Conservation (phyloP, 2,888 invertebrate species). For the Thumatha senex region DNA sequence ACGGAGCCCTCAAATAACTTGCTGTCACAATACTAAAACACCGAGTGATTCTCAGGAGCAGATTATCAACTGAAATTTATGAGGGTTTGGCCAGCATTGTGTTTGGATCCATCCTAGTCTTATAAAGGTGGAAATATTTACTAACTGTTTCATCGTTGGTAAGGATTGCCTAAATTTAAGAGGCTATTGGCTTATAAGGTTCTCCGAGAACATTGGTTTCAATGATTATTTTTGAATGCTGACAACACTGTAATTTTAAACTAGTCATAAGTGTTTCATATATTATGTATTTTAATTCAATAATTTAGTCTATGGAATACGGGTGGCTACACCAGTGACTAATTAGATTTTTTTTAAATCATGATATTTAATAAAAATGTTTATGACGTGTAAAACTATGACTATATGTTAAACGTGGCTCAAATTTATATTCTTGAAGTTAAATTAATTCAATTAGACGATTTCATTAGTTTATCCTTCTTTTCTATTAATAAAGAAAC, state of each 20-base stretch:
- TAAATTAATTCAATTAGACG: too few species aligned
- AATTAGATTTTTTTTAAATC: not conserved
- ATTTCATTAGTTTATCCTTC: too few species aligned
- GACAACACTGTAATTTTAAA: not conserved
- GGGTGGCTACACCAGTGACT: not conserved
- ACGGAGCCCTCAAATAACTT: constrained; percentile 67
- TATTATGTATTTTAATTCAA: not conserved
- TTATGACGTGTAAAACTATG: too few species aligned
- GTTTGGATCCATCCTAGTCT: too few species aligned
- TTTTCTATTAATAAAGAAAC: too few species aligned
- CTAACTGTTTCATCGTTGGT: too few species aligned
- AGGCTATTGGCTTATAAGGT: not conserved
- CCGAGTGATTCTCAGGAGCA: constrained; percentile 71
- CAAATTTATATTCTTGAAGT: too few species aligned
- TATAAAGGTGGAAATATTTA: too few species aligned
- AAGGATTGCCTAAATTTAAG: not conserved
- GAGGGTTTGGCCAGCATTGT: not conserved
- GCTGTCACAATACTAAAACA: constrained; percentile 58
- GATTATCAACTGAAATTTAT: constrained; percentile 49
- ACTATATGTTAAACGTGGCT: too few species aligned
- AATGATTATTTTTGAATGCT: not conserved
- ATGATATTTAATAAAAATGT: not conserved
- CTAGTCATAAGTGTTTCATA: constrained; percentile 1
- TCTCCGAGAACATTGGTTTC: not conserved
- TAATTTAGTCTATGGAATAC: not conserved